Percentiles rank a stretch among this genome's conserved stretches.
phyloP scores from a whole-genome alignment of 2,888 invertebrate species.

The Standfussiana lucernea region DNA sequence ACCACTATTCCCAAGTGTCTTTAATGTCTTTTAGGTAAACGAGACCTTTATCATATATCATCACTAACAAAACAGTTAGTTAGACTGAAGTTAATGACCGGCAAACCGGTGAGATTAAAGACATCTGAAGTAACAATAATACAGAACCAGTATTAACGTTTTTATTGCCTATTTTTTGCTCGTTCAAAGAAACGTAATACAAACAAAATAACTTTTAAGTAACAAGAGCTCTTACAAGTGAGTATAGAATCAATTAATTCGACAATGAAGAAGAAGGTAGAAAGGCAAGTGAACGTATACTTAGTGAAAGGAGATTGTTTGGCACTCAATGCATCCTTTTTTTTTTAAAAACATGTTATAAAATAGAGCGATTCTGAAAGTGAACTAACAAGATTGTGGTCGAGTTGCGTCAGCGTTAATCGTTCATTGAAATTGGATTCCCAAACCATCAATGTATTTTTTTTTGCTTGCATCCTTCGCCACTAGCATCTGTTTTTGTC shows the following conservation, averaged over 20 bases:
- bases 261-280: conserved; percentile 37
- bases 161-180: conserved; percentile 12
- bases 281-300: conserved; percentile 45
- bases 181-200: not conserved
- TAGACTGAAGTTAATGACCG: not conserved
- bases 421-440: not conserved
- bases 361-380: conserved; percentile 34
- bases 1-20: not conserved
- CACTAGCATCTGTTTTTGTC: not conserved
- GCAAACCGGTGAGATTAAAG: not conserved
- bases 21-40: not conserved
- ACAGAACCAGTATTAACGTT: conserved; percentile 10
- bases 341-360: conserved; percentile 42
- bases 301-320: conserved; percentile 63
- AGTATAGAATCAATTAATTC: conserved; percentile 44
- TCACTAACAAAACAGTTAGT: not conserved
- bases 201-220: conserved; percentile 12
- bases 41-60: not conserved
- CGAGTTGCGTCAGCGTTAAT: not conserved
- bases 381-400: conserved; percentile 11
- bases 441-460: not conserved
- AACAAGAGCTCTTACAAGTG: conserved; percentile 8
- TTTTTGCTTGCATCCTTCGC: not conserved
- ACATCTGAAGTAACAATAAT: conserved; percentile 1
- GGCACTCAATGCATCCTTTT: conserved; percentile 46